These are phyloP conservation scores for Aporophyla nigra DNA, from an alignment of 2,888 invertebrate genomes.

Conservation along the genomic window DNA sequence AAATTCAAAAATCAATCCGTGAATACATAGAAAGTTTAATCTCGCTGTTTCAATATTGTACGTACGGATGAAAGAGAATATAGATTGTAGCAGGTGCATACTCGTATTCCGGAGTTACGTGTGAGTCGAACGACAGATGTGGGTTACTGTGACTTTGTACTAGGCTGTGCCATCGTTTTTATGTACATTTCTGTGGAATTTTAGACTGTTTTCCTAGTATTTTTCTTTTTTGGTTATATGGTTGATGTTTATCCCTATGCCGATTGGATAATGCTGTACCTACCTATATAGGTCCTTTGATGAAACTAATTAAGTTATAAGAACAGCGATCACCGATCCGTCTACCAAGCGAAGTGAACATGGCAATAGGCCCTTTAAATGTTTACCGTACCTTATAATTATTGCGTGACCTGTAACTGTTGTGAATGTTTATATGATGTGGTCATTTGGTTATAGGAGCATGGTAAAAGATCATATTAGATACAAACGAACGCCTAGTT, in stretches of 20 bases:
- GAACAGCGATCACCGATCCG: not conserved
- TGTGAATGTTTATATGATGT: not conserved
- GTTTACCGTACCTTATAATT: not conserved
- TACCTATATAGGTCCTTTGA: too few species aligned
- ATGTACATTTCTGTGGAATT: not conserved
- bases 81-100: slow-evolving; percentile 50
- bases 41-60: slow-evolving; percentile 62
- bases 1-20: slow-evolving; percentile 53
- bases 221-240: not conserved
- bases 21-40: slow-evolving; percentile 59
- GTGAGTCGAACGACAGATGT: slow-evolving; percentile 47
- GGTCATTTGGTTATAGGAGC: not conserved
- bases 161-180: slow-evolving; percentile 1
- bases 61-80: slow-evolving; percentile 55
- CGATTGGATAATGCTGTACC: too few species aligned
- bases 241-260: not conserved
- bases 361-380: not conserved
- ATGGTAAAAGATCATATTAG: not conserved
- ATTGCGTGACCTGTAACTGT: not conserved
- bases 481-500: not conserved
- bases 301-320: too few species aligned
- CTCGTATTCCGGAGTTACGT: slow-evolving; percentile 22
- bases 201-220: not conserved
- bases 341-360: not conserved
- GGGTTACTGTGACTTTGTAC: slow-evolving; percentile 31